These are phyloP conservation scores for Taenioides sp. DNA, from an alignment of 2,797 vertebrate species.

Conservation along the genomic window DNA sequence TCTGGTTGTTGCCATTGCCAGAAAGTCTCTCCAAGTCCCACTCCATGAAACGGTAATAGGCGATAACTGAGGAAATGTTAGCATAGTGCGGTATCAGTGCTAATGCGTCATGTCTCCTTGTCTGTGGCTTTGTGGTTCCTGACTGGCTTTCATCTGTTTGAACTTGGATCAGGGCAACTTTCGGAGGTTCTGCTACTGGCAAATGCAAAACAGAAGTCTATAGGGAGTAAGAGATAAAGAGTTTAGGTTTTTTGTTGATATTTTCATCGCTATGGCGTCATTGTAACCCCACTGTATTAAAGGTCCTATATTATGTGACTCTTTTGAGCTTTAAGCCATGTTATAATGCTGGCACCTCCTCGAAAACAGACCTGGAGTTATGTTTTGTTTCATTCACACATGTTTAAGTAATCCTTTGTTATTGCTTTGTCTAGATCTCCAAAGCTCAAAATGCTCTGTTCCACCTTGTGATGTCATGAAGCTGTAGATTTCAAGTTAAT, in stretches of 20 bases:
- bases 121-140: slow-evolving; percentile 19
- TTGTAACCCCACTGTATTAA: too few relatives aligned
- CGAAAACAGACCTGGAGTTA: too few relatives aligned
- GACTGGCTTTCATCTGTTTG: slow-evolving; percentile 38
- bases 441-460: too few relatives aligned
- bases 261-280: too few relatives aligned
- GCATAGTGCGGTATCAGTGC: slow-evolving; percentile 35
- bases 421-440: too few relatives aligned
- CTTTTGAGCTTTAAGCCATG: too few relatives aligned
- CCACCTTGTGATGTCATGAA: too few relatives aligned
- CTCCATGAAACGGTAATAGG: slow-evolving; percentile 33
- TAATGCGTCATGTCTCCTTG: slow-evolving; percentile 34
- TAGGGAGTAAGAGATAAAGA: not conserved
- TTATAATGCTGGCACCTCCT: too few relatives aligned
- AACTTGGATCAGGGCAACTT: slow-evolving; percentile 18
- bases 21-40: slow-evolving; percentile 34
- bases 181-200: not conserved
- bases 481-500: too few relatives aligned
- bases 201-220: not conserved
- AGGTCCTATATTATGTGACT: too few relatives aligned
- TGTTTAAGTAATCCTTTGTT: too few relatives aligned
- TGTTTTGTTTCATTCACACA: too few relatives aligned
- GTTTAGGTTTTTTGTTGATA: not conserved
- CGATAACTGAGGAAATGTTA: slow-evolving; percentile 43
- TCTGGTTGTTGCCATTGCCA: slow-evolving; percentile 29